These are phyloP conservation scores for Drosophila ohnishii DNA, from an alignment of 1,140 invertebrate genomes.

Conservation along the genomic window DNA sequence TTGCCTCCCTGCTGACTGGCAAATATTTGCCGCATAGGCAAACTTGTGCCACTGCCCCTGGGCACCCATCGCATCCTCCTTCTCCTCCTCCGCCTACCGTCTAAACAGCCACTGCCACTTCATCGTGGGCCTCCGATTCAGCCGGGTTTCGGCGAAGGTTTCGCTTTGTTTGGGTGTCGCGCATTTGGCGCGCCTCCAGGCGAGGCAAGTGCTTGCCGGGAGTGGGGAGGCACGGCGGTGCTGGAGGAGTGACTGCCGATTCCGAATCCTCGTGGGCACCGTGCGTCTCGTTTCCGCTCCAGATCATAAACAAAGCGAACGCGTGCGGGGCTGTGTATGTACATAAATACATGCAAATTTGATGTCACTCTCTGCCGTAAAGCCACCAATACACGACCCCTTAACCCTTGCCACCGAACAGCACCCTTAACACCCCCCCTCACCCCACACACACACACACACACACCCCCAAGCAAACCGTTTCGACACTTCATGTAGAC, in stretches of 20 bases:
- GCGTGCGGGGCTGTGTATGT: constrained; percentile 51
- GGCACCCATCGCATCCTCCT: constrained; percentile 1
- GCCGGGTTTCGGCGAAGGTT: constrained; percentile 30
- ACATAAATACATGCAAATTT: constrained; percentile 54
- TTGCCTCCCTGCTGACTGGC: constrained; percentile 42
- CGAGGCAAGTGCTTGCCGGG: constrained; percentile 14
- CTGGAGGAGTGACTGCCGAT: constrained; percentile 11
- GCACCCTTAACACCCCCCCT: not conserved
- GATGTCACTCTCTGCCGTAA: constrained; percentile 29
- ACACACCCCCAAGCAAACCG: not conserved
- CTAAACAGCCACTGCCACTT: constrained; percentile 14
- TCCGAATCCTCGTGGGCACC: constrained; percentile 16
- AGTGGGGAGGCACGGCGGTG: not conserved
- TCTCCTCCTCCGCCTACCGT: not conserved
- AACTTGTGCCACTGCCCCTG: constrained; percentile 66
- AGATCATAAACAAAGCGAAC: constrained; percentile 73
- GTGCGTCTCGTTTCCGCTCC: constrained; percentile 66
- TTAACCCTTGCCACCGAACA: not conserved
- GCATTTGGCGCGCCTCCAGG: constrained; percentile 35
- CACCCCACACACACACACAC: not conserved
- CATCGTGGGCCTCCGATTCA: constrained; percentile 25
- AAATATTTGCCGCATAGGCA: constrained; percentile 73
- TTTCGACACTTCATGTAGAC: constrained; percentile 25
- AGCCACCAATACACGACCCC: constrained; percentile 15
- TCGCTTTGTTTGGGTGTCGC: constrained; percentile 43